Conservation (phyloP, 1,140 invertebrate genomes). For the Drosophila suzukii region DNA sequence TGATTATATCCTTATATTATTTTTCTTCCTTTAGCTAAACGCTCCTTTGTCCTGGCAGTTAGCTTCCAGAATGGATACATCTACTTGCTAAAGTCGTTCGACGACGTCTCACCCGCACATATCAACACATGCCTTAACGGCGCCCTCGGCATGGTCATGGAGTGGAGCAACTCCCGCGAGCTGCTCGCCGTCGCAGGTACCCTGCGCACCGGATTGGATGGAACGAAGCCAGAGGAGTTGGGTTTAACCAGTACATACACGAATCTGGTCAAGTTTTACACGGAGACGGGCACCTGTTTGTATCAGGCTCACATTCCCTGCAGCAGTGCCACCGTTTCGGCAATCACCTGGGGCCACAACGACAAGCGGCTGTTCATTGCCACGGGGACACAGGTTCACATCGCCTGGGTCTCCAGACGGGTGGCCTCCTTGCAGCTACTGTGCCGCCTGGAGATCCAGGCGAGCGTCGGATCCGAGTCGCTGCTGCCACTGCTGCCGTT, state of each 20-base stretch:
- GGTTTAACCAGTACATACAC: conserved; percentile 75
- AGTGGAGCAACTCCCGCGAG: conserved; percentile 98
- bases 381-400: conserved; percentile 94
- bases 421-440: conserved; percentile 96
- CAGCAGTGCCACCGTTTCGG: conserved; percentile 90
- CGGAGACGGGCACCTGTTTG: conserved; percentile 89
- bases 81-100: conserved; percentile 94
- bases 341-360: conserved; percentile 98
- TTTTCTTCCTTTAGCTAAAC: conserved; percentile 84
- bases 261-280: conserved; percentile 90
- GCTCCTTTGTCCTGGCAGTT: conserved; percentile 93
- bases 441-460: conserved; percentile 90
- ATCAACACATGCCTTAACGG: conserved; percentile 92
- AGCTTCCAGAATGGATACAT: conserved; percentile 95
- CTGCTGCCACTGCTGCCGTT: conserved; percentile 90
- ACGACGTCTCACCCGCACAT: conserved; percentile 91
- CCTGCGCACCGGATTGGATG: conserved; percentile 72
- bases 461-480: conserved; percentile 87
- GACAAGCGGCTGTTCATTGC: conserved; percentile 97
- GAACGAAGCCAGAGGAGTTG: conserved; percentile 62
- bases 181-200: conserved; percentile 96
- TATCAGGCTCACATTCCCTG: conserved; percentile 91
- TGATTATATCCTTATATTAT: too few relatives aligned
- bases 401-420: conserved; percentile 95
- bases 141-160: conserved; percentile 90